Conservation (phyloP, 1,140 invertebrate species). For the Drosophila bifasciata region DNA sequence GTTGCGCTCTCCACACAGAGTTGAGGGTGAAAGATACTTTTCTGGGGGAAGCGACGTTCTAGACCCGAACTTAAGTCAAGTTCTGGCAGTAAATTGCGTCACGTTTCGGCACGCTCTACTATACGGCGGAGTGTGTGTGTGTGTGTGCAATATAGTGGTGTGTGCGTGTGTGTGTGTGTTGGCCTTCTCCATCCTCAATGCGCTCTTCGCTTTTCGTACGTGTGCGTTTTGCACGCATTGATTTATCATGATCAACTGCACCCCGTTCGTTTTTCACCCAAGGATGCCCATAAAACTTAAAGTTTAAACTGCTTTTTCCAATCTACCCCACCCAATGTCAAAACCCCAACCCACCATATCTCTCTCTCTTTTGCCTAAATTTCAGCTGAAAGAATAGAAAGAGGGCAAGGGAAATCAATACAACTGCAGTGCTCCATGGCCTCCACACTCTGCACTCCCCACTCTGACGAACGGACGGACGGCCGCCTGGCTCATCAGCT, state of each 20-base stretch:
- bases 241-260: constrained; percentile 79
- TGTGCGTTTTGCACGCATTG: constrained; percentile 82
- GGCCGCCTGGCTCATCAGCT: constrained; percentile 71
- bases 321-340: constrained; percentile 10
- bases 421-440: constrained; percentile 60
- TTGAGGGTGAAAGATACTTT: constrained; percentile 62
- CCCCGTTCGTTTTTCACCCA: constrained; percentile 3
- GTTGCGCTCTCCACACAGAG: constrained; percentile 40
- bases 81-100: constrained; percentile 81
- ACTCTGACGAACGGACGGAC: too few relatives aligned
- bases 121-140: constrained; percentile 21
- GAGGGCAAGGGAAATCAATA: constrained; percentile 81
- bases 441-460: background rate
- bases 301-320: constrained; percentile 67
- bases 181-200: constrained; percentile 1
- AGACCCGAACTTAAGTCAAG: constrained; percentile 75
- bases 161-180: constrained; percentile 4
- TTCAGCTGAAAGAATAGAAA: constrained; percentile 9
- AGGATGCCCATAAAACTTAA: constrained; percentile 61
- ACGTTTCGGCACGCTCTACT: constrained; percentile 73
- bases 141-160: constrained; percentile 29
- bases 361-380: constrained; percentile 45
- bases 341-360: constrained; percentile 30
- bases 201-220: constrained; percentile 49
- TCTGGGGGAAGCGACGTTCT: constrained; percentile 18